Percentiles rank a stretch among this genome's conserved stretches.
These are phyloP conservation scores for Nasonia longicornis DNA, from an alignment of 1,140 invertebrate species.

Conservation along the genomic window DNA sequence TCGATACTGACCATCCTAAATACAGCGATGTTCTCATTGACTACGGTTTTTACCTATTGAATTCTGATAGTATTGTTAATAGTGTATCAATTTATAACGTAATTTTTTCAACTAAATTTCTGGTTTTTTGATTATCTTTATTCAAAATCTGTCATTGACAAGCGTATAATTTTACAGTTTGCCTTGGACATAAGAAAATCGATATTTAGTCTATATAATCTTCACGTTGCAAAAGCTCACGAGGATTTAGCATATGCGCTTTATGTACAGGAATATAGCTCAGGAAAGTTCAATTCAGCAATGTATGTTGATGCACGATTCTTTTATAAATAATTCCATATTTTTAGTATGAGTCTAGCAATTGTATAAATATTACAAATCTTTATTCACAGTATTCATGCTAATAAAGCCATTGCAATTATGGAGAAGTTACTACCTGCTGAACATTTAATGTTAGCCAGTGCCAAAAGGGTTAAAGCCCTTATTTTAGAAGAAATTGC, in stretches of 20 bases:
- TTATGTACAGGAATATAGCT: constrained; percentile 92
- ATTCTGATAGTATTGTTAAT: constrained; percentile 86
- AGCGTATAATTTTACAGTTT: constrained; percentile 68
- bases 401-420: constrained; percentile 84
- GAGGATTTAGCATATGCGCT: constrained; percentile 93
- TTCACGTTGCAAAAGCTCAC: constrained; percentile 87
- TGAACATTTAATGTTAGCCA: constrained; percentile 87
- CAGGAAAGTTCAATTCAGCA: constrained; percentile 85
- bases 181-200: constrained; percentile 80
- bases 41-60: constrained; percentile 91
- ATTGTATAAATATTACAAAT: constrained; percentile 12
- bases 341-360: not conserved
- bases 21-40: constrained; percentile 87
- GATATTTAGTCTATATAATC: constrained; percentile 87
- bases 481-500: constrained; percentile 94
- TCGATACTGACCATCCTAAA: constrained; percentile 80
- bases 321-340: not conserved
- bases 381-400: constrained; percentile 75
- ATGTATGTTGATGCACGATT: constrained; percentile 60
- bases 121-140: constrained; percentile 29
- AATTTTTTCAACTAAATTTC: constrained; percentile 18
- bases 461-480: constrained; percentile 90
- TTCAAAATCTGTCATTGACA: constrained; percentile 21
- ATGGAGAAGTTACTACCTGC: constrained; percentile 82
- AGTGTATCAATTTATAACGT: constrained; percentile 88